Conservation (phyloP, 2,888 invertebrate genomes). For the Oxytorus armatus region DNA sequence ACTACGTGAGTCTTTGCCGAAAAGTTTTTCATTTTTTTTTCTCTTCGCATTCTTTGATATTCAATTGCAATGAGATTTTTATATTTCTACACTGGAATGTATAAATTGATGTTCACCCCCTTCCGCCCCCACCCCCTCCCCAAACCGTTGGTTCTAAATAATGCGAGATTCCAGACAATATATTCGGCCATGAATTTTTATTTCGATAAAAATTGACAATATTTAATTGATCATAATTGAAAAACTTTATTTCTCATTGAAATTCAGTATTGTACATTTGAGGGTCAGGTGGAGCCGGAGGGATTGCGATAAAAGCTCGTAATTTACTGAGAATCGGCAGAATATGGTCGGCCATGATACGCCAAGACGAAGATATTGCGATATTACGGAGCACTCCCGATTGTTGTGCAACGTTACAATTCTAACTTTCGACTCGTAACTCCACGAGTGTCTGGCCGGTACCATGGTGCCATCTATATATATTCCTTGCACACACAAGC, state of each 20-base stretch:
- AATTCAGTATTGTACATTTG: too few relatives aligned
- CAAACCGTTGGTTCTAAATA: background rate
- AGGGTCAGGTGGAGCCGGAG: too few relatives aligned
- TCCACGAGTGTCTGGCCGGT: constrained; percentile 45
- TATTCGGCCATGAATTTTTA: background rate
- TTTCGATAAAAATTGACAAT: background rate
- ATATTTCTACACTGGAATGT: background rate
- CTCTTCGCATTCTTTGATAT: background rate
- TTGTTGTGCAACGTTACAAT: constrained; percentile 79
- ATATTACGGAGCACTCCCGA: constrained; percentile 74
- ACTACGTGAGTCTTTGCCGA: constrained; percentile 30
- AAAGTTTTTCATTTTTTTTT: background rate
- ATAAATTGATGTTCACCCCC: background rate
- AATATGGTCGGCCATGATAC: constrained; percentile 62
- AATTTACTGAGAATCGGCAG: constrained; percentile 19
- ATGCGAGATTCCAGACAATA: background rate
- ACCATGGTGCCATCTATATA: background rate
- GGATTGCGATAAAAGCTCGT: too few relatives aligned
- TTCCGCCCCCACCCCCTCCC: too few relatives aligned
- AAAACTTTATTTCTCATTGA: too few relatives aligned
- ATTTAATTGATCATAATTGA: background rate
- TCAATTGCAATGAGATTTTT: background rate
- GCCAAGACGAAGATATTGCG: constrained; percentile 78
- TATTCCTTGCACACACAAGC: background rate
- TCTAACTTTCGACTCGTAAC: constrained; percentile 79